Evolutionary conservation across 2,797 vertebrate species (phyloP).

Genomic region (Ciconia nigra): DNA sequence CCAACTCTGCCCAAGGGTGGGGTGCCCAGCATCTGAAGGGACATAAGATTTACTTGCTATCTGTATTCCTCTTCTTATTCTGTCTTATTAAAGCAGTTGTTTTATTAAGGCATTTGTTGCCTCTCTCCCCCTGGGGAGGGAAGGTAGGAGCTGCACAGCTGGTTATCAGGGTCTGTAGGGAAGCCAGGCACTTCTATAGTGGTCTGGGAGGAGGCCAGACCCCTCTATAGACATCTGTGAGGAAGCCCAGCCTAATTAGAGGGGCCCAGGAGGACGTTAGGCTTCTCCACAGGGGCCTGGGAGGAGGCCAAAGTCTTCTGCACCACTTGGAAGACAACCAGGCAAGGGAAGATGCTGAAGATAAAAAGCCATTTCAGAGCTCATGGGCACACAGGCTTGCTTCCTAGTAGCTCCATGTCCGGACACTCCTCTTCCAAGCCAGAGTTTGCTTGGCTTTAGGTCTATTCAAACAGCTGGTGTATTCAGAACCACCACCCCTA

Average conservation of each 20-base stretch:
- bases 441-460: not conserved
- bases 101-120: not conserved
- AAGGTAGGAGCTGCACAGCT: not conserved
- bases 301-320: not conserved
- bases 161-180: not conserved
- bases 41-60: fast-evolving
- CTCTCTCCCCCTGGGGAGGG: not conserved
- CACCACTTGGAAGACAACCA: not conserved
- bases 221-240: not conserved
- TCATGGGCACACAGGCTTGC: not conserved
- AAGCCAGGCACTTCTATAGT: not conserved
- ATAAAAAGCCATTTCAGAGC: not conserved
- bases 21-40: not conserved
- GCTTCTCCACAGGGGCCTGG: not conserved
- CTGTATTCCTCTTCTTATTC: not conserved
- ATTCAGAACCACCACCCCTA: not conserved
- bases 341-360: not conserved
- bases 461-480: not conserved
- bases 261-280: not conserved
- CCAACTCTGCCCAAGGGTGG: fast-evolving
- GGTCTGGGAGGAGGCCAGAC: not conserved
- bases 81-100: not conserved
- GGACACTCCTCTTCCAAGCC: not conserved
- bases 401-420: not conserved
- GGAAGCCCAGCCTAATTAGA: no score